These are phyloP conservation scores for Nixonia krombeini DNA, from an alignment of 1,140 invertebrate genomes.

Conservation along the genomic window DNA sequence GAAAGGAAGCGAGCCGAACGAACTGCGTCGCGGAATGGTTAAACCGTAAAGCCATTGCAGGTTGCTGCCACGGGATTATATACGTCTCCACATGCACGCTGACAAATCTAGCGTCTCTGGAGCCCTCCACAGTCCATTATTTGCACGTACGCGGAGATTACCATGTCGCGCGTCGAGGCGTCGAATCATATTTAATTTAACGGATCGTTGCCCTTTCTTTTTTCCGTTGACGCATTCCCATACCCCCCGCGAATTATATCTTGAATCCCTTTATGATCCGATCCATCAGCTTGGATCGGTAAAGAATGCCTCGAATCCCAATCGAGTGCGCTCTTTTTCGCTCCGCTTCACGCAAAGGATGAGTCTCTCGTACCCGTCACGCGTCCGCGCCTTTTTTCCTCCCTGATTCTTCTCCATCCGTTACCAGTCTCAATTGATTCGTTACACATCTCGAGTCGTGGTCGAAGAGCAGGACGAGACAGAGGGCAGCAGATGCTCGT, in stretches of 20 bases:
- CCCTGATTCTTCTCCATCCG: constrained; percentile 29
- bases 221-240: constrained; percentile 33
- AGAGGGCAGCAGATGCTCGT: constrained; percentile 11
- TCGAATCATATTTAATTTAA: constrained; percentile 44
- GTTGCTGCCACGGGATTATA: constrained; percentile 36
- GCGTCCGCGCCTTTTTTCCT: constrained; percentile 37
- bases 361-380: constrained; percentile 35
- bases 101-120: constrained; percentile 40
- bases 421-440: constrained; percentile 60
- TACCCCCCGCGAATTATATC: too few species aligned
- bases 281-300: too few species aligned
- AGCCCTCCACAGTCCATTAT: constrained; percentile 43
- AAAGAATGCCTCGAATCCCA: constrained; percentile 20
- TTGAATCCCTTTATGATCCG: too few species aligned
- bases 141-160: constrained; percentile 46
- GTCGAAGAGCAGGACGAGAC: too few species aligned
- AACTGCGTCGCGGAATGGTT: constrained; percentile 37
- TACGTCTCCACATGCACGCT: constrained; percentile 26
- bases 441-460: constrained; percentile 51
- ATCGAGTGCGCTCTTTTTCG: constrained; percentile 39
- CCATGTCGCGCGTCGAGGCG: constrained; percentile 32
- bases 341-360: constrained; percentile 35
- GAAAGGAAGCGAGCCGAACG: constrained; percentile 28
- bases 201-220: constrained; percentile 37
- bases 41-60: constrained; percentile 39